Conservation (phyloP, 2,797 vertebrate genomes). For the Rhyacichthys aspro region DNA sequence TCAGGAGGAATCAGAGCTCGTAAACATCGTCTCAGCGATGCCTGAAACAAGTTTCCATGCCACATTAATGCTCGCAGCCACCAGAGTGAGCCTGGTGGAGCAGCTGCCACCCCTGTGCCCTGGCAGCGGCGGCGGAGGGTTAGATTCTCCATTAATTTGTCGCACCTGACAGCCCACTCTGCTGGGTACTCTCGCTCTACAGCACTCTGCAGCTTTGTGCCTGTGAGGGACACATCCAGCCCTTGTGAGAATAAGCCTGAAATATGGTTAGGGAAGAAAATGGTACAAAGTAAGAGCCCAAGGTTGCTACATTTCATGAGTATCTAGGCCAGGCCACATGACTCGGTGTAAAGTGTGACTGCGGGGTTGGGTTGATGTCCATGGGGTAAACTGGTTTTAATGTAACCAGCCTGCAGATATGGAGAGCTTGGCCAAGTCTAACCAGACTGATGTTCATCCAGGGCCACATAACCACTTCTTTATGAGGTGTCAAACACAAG, state of each 20-base stretch:
- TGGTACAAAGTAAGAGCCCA: slow-evolving; percentile 57
- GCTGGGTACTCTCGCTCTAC: slow-evolving; percentile 63
- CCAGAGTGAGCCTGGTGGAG: slow-evolving; percentile 48
- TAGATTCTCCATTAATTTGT: slow-evolving; percentile 75
- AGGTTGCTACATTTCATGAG: slow-evolving; percentile 58
- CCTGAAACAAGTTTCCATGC: slow-evolving; percentile 68
- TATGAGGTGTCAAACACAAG: no score
- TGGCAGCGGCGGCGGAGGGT: slow-evolving; percentile 50
- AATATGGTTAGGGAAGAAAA: slow-evolving; percentile 69
- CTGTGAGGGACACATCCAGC: slow-evolving; percentile 59
- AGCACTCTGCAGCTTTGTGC: slow-evolving; percentile 65
- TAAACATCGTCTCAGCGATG: slow-evolving; percentile 65
- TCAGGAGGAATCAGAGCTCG: slow-evolving; percentile 61
- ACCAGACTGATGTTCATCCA: background rate
- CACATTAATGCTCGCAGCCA: slow-evolving; percentile 61
- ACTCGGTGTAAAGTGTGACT: slow-evolving; percentile 46
- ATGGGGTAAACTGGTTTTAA: slow-evolving; percentile 17
- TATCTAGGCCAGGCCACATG: slow-evolving; percentile 65
- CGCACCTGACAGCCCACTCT: slow-evolving; percentile 71
- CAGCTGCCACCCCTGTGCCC: slow-evolving; percentile 69
- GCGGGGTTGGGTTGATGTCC: slow-evolving; percentile 17
- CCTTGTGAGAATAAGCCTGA: slow-evolving; percentile 73
- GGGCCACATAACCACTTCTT: no score
- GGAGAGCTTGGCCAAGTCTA: background rate
- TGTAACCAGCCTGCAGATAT: slow-evolving; percentile 27